Percentiles rank a stretch among this genome's conserved stretches.
Conservation (phyloP, 2,113 vertebrate genomes). For the Melierax canorus region DNA sequence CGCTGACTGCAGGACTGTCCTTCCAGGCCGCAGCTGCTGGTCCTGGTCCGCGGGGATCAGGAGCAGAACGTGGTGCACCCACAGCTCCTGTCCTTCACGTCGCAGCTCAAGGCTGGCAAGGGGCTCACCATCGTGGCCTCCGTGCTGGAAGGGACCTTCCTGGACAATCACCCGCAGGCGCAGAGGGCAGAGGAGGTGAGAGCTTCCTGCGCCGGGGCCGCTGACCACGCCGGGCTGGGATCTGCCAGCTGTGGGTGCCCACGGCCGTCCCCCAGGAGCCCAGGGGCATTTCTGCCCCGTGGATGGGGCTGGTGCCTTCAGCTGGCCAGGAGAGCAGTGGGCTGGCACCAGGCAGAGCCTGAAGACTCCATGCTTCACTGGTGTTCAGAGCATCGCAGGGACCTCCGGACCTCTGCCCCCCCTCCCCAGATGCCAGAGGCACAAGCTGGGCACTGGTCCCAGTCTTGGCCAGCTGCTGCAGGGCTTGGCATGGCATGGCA, state of each 20-base stretch:
- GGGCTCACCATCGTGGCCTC: conserved; percentile 96
- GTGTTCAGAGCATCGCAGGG: fast-evolving
- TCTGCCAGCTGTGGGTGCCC: neutral
- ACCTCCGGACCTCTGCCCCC: neutral
- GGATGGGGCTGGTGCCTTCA: fast-evolving
- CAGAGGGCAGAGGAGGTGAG: conserved; percentile 92
- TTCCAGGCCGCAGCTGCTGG: conserved; percentile 90
- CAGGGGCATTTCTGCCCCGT: neutral
- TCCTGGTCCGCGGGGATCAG: conserved; percentile 89
- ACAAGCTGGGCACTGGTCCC: neutral
- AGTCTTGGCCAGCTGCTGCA: neutral
- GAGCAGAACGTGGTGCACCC: conserved; percentile 95
- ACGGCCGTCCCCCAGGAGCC: neutral
- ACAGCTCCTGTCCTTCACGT: conserved; percentile 92
- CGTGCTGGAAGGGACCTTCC: conserved; percentile 89
- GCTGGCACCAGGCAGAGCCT: neutral
- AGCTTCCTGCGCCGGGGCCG: fast-evolving
- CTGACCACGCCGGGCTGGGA: fast-evolving
- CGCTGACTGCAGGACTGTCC: neutral
- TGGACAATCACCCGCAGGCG: conserved; percentile 85
- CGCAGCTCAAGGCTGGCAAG: conserved; percentile 97
- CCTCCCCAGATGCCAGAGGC: neutral
- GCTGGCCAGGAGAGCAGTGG: fast-evolving
- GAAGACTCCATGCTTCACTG: neutral
- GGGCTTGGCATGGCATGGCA: neutral